A percentile compares a stretch with the other conserved stretches of the same genome.
Conservation (phyloP, 2,888 invertebrate genomes). For the Panorpa germanica region DNA sequence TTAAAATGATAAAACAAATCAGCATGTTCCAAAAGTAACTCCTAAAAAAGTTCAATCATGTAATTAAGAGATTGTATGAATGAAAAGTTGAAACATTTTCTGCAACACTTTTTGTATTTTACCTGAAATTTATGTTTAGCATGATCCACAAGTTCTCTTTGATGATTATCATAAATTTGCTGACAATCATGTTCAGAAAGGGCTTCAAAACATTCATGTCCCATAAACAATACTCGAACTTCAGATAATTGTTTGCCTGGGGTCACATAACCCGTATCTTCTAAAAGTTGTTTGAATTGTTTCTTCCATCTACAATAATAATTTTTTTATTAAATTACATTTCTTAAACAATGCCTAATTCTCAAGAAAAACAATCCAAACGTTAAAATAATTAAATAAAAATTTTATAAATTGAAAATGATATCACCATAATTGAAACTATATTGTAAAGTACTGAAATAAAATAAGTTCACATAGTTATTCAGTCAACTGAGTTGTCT, state of each 20-base stretch:
- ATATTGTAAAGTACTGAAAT: too few relatives aligned
- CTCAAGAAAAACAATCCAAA: constrained; percentile 5
- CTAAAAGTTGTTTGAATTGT: constrained; percentile 81
- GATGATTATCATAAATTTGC: constrained; percentile 85
- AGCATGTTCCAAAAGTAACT: constrained; percentile 78
- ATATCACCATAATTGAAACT: too few relatives aligned
- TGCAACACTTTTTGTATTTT: constrained; percentile 11
- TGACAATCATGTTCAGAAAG: constrained; percentile 78
- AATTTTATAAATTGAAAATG: too few relatives aligned
- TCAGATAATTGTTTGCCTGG: constrained; percentile 88
- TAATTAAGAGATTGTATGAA: too few relatives aligned
- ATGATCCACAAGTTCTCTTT: constrained; percentile 71
- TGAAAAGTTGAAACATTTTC: too few relatives aligned
- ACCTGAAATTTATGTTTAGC: constrained; percentile 83
- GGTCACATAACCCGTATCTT: constrained; percentile 87
- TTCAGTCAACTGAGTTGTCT: too few relatives aligned
- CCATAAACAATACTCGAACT: constrained; percentile 81
- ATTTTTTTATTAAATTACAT: too few relatives aligned
- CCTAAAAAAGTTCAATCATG: constrained; percentile 28
- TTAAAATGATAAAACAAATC: constrained; percentile 88
- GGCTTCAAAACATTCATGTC: constrained; percentile 85
- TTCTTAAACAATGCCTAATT: not conserved
- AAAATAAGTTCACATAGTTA: too few relatives aligned
- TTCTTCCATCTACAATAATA: constrained; percentile 58
- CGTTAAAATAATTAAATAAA: too few relatives aligned